Base-by-base conservation (phyloP, 2,113 vertebrate species). In the Pterophyllum scalare region DNA sequence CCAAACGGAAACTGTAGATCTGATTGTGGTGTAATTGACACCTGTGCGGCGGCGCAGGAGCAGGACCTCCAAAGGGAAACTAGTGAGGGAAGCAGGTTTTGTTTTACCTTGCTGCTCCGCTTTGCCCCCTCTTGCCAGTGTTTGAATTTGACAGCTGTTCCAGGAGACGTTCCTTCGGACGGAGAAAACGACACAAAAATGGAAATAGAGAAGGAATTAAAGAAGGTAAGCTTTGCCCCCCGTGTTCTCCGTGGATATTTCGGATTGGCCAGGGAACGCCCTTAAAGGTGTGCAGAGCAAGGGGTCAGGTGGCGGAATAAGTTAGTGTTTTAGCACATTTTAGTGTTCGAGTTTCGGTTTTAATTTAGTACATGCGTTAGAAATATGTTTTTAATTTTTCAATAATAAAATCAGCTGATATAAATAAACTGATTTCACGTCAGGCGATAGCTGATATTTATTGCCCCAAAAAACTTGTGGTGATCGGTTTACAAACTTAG, bases 131-230 rank as follows among this genome's bases (percentile, higher is more conserved):
- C 9, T n/a, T 31, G 0, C 24, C 17, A 1, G 8, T 22, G 3
- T 80, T 52, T 38, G 58, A 19, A 3, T 33, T 35, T 59, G 65
- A 31, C 85, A 59, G 24, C 19, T 7, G 14, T 14, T 10, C n/a
- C 1, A 1, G 13, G 22, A 24, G 11, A n/a, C n/a, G 7, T 28
- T 80, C 19, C 60, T 24, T 8, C 6, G 38, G 26, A 57, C 35
- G 12, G 9, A 74, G 13, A n/a, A 1, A 67, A 31, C 26, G 33
- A 75, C 58, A 2, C 40, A 11, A 90, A 59, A 22, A 96, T 96
- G 95, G 94, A 96, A 54, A 94, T 96, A 86, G 95, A 96, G 82
- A 95, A 82, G 77, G 95, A 96, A 88, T 76, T 95, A 20, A 96
- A 96, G 87, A 96, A 94, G 94, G 95, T 96, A 85, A 86, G 90